phyloP scores from a whole-genome alignment of 2,888 invertebrate genomes.

The Hyposoter didymator region DNA sequence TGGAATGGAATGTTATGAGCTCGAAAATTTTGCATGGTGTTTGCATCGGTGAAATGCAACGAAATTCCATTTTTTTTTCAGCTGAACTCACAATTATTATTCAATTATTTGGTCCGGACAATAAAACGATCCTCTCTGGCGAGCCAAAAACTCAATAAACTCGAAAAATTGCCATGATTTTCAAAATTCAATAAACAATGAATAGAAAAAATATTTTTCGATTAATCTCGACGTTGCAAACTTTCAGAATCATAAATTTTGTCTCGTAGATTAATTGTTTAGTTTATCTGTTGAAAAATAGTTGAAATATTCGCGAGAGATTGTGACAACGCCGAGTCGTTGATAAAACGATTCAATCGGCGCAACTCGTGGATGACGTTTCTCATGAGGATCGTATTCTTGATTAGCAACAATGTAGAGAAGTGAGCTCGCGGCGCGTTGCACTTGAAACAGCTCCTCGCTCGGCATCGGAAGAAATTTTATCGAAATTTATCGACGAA shows the following conservation, averaged over 20 bases:
- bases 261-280: not conserved
- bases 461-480: not conserved
- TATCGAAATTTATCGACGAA: not conserved
- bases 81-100: too few species aligned
- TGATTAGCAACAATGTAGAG: slow-evolving; percentile 37
- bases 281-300: not conserved
- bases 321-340: slow-evolving; percentile 11
- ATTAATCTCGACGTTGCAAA: too few species aligned
- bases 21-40: too few species aligned
- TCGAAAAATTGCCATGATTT: too few species aligned
- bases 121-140: too few species aligned
- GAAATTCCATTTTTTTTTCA: too few species aligned
- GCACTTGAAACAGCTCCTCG: slow-evolving; percentile 38
- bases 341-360: slow-evolving; percentile 30
- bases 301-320: slow-evolving; percentile 6
- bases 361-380: slow-evolving; percentile 4
- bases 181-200: too few species aligned
- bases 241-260: not conserved
- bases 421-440: slow-evolving; percentile 40
- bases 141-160: too few species aligned
- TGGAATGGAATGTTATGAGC: too few species aligned
- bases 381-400: slow-evolving; percentile 50
- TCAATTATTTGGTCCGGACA: too few species aligned
- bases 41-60: too few species aligned
- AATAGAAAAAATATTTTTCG: too few species aligned